phyloP scores from a whole-genome alignment of 2,888 invertebrate genomes.

The Polymixis flavicincta region DNA sequence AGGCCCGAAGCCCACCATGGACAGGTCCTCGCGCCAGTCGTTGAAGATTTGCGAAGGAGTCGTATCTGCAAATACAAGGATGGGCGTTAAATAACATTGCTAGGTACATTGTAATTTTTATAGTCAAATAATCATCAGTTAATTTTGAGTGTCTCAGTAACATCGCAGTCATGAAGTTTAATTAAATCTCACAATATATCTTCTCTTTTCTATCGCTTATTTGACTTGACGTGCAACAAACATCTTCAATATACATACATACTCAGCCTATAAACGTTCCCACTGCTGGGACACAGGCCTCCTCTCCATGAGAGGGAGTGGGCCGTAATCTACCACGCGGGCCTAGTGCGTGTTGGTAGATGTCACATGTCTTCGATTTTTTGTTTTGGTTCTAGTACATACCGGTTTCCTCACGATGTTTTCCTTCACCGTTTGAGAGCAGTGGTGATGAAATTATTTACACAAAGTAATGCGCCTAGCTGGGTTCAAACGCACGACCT shows the following conservation, averaged over 20 bases:
- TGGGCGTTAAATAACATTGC: neutral
- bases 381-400: no score
- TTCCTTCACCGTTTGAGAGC: no score
- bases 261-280: no score
- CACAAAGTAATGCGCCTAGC: no score
- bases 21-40: constrained; percentile 87
- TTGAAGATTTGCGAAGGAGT: constrained; percentile 83
- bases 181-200: neutral
- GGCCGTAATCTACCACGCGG: no score
- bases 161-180: neutral
- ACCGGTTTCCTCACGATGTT: no score
- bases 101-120: neutral
- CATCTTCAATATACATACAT: neutral
- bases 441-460: no score
- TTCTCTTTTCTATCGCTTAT: neutral
- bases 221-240: neutral
- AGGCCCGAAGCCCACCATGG: constrained; percentile 87
- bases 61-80: constrained; percentile 78
- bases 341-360: no score
- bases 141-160: neutral
- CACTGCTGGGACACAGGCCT: no score
- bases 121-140: neutral
- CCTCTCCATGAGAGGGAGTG: no score
- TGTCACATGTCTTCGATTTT: no score
- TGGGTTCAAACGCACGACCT: no score